Base-by-base conservation (phyloP, 2,113 vertebrate genomes). In the Lophius piscatorius region DNA sequence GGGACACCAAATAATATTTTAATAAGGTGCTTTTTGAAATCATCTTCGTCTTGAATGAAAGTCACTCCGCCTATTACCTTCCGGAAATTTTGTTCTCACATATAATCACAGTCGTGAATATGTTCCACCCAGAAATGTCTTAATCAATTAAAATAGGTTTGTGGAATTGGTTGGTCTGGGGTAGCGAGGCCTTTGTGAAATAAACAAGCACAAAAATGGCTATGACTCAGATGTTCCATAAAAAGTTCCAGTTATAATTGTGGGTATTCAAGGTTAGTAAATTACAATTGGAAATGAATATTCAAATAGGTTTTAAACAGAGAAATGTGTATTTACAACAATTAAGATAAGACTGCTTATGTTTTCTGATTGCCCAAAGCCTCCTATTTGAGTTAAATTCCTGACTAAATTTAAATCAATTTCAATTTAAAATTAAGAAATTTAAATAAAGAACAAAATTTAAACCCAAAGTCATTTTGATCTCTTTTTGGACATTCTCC, bases 191-290 rank as follows among this genome's bases (percentile, higher is more conserved):
- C 44, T 26, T 21, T 24, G 33, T 56, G 31, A 60, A 70, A 68
- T 71, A 38, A 79, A 63, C 50, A 69, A 44, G 44, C 52, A 6
- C 48, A 29, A 7, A 42, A 57, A 71, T 52, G 49, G 39, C 67
- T 50, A 48, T 61, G 67, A 73, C 57, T 60, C 38, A 70, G 35
- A 68, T 17, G 52, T 45, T 31, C 29, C 1, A 31, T 31, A 31
- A 31, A 10, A 31, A 3, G 29, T 3, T 49, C 49, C 28, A 36
- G 49, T 41, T 5, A 17, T 54, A 9, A 29, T 48, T 23, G 44
- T n/a, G n/a, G n/a, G n/a, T n/a, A n/a, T n/a, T n/a, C n/a, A n/a
- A n/a, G n/a, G n/a, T n/a, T n/a, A n/a, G n/a, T n/a, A n/a, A n/a
- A n/a, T n/a, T n/a, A n/a, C n/a, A n/a, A n/a, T n/a, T n/a, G n/a